Conservation (phyloP, 2,113 vertebrate genomes). For the Cebus imitator region DNA sequence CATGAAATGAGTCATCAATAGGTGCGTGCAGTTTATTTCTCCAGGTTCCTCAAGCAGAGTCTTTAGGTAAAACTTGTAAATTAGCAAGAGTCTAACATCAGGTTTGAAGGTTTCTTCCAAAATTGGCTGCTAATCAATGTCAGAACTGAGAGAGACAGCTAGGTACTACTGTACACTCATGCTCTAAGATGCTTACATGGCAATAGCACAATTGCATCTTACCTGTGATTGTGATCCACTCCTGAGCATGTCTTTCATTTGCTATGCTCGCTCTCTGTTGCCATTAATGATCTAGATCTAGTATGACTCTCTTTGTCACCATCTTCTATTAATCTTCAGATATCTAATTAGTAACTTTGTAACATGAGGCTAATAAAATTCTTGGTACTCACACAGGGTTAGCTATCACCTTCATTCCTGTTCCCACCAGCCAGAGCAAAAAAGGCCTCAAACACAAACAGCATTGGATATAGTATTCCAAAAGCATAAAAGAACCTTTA, state of each 20-base stretch:
- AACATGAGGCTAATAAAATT: background rate
- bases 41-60: background rate
- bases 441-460: background rate
- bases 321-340: background rate
- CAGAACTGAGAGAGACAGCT: background rate
- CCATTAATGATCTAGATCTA: background rate
- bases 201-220: background rate
- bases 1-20: background rate
- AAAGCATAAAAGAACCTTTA: background rate
- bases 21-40: background rate
- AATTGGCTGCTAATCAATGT: background rate
- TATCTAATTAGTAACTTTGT: background rate
- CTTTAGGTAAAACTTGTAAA: background rate
- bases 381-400: background rate
- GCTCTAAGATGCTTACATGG: background rate
- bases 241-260: background rate
- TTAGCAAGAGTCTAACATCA: background rate
- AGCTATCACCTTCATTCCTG: background rate
- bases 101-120: background rate
- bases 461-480: background rate
- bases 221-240: background rate
- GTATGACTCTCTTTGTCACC: background rate
- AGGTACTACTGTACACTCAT: background rate
- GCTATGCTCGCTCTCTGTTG: background rate
- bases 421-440: background rate